A percentile compares a stretch with the other conserved stretches of the same genome.
These are phyloP conservation scores for Ailurus styani DNA, from an alignment of 2,113 vertebrate species.

Conservation along the genomic window DNA sequence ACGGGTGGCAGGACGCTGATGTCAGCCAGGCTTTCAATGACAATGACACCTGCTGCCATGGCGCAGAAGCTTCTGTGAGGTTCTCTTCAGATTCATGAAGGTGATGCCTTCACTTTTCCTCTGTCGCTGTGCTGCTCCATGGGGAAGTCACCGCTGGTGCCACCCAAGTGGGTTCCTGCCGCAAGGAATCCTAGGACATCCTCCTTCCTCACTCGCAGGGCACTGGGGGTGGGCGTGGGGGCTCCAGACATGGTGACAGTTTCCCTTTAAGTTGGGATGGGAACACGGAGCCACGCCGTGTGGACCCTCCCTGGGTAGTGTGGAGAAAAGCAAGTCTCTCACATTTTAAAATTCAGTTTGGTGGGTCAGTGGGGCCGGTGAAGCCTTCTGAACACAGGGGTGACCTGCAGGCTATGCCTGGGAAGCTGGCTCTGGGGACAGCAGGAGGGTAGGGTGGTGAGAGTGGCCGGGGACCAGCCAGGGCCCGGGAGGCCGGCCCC, in stretches of 20 bases:
- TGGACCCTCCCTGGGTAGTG: background rate
- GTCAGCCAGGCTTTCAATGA: background rate
- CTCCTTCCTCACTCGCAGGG: background rate
- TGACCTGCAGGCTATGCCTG: background rate
- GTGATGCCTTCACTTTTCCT: background rate
- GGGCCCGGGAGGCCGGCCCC: background rate
- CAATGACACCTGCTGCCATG: background rate
- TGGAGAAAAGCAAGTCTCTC: background rate
- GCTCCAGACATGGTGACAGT: background rate
- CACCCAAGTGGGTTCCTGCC: background rate
- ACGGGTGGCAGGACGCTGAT: accelerated
- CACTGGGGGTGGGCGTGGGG: background rate
- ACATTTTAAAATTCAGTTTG: background rate
- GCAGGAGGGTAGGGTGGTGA: background rate
- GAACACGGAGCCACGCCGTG: accelerated
- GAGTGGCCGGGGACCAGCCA: background rate
- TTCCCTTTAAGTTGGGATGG: background rate
- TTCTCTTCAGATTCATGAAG: background rate
- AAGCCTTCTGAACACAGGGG: background rate
- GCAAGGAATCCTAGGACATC: background rate
- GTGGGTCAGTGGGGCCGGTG: background rate
- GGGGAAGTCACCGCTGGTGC: background rate
- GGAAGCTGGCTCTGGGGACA: background rate
- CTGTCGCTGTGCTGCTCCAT: background rate
- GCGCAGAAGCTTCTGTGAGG: background rate